Conservation (phyloP, 2,113 vertebrate species). For the Balaeniceps rex region DNA sequence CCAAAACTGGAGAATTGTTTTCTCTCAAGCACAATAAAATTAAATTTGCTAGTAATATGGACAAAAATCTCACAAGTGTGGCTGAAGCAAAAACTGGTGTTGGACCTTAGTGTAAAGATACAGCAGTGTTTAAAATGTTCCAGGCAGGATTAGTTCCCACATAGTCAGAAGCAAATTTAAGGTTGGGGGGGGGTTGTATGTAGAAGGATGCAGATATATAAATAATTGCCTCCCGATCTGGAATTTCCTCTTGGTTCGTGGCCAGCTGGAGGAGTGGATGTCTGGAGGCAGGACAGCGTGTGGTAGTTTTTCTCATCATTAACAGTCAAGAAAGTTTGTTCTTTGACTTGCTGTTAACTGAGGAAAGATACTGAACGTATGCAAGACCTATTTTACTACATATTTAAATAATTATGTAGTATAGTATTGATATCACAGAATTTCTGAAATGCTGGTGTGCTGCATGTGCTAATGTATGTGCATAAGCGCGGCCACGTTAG, state of each 20-base stretch:
- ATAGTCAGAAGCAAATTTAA: neutral
- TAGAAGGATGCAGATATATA: neutral
- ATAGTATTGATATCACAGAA: neutral
- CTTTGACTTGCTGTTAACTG: neutral
- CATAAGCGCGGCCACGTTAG: accelerated
- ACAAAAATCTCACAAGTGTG: neutral
- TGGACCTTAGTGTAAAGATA: neutral
- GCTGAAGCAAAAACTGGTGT: neutral
- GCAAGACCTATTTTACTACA: neutral
- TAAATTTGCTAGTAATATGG: neutral
- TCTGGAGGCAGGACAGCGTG: neutral
- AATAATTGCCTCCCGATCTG: conserved; percentile 23
- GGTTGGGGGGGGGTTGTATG: neutral
- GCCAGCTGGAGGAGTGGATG: neutral
- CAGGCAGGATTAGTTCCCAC: neutral
- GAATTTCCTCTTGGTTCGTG: conserved; percentile 48
- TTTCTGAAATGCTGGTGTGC: neutral
- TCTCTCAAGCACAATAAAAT: neutral
- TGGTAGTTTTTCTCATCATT: conserved; percentile 30
- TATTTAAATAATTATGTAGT: neutral
- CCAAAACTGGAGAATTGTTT: neutral
- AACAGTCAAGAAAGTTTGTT: conserved; percentile 15
- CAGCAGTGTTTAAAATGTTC: neutral
- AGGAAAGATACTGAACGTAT: neutral
- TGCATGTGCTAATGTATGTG: accelerated